phyloP scores from a whole-genome alignment of 2,113 vertebrate genomes.

The Macquaria australasica region DNA sequence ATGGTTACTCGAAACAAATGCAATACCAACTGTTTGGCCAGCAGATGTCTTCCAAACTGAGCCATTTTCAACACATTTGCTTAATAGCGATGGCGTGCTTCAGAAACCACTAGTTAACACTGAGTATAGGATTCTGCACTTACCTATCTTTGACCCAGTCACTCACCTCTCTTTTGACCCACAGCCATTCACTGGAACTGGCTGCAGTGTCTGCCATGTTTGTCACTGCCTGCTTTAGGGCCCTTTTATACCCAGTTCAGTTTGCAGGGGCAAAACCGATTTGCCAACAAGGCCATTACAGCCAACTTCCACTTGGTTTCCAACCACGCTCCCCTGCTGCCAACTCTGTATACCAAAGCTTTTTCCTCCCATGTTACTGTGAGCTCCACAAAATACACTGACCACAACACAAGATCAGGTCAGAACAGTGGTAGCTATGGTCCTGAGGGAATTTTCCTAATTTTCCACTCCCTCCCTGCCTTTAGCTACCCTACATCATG shows the following conservation, averaged over 20 bases:
- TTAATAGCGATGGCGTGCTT: not conserved
- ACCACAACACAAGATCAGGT: not conserved
- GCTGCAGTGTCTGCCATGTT: too few species aligned
- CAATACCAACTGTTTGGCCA: fast-evolving
- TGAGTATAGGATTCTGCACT: not conserved
- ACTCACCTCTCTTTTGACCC: not conserved
- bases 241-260: not conserved
- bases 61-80: not conserved
- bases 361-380: not conserved
- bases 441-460: too few species aligned
- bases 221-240: not conserved
- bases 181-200: not conserved
- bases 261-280: not conserved
- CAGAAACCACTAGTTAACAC: not conserved
- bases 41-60: not conserved
- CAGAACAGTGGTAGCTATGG: too few species aligned
- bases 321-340: too few species aligned
- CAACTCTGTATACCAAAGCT: not conserved
- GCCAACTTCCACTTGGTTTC: too few species aligned
- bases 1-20: not conserved
- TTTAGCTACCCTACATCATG: not conserved
- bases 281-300: too few species aligned
- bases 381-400: not conserved
- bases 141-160: not conserved
- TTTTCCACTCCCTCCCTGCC: not conserved